Base-by-base conservation (phyloP, 2,888 invertebrate genomes). In the Keiferia lycopersicella region DNA sequence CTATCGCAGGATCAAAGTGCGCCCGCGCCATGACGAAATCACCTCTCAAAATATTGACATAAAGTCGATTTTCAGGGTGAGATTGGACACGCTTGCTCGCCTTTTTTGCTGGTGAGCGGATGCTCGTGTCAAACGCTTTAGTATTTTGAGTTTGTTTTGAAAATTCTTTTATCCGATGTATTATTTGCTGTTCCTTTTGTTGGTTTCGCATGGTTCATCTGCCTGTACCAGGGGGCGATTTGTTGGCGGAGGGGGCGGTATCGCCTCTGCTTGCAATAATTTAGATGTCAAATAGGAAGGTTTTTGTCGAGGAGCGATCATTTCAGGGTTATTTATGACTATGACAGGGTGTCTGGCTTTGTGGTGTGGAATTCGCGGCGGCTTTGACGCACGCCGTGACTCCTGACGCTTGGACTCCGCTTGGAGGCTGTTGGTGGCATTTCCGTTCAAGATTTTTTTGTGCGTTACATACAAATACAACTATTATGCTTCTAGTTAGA, bases 81-180 rank as follows among this genome's bases (percentile, higher is more conserved):
- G 73, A 84, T 87, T 83, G 71, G 86, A 81, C 81, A 83, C 81
- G 82, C 73, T 73, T 68, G 71, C 73, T 72, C 72, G 69, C 80
- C 73, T 89, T 89, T 90, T 90, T 91, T 89, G 86, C 83, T 74
- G 73, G 73, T 79, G 77, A 89, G 87, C 91, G 91, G 92, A 92
- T 92, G 92, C 91, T 89, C 91, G 90, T 90, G 92, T 91, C 92
- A 91, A 92, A 88, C 89, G 91, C 89, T 89, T 91, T 87, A 88
- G 88, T 91, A 91, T 90, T 89, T 90, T 88, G 91, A 91, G 90
- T 91, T 92, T 92, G 92, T 91, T 91, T 92, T 91, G 91, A 92
- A 92, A 91, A 91, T 88, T 91, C 91, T 91, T 92, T 92, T 92
- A 91, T 92, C 86, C 89, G 90, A 87, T 88, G 84, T 88, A 89